phyloP scores from a whole-genome alignment of 2,888 invertebrate species.

The Eupithecia exiguata region DNA sequence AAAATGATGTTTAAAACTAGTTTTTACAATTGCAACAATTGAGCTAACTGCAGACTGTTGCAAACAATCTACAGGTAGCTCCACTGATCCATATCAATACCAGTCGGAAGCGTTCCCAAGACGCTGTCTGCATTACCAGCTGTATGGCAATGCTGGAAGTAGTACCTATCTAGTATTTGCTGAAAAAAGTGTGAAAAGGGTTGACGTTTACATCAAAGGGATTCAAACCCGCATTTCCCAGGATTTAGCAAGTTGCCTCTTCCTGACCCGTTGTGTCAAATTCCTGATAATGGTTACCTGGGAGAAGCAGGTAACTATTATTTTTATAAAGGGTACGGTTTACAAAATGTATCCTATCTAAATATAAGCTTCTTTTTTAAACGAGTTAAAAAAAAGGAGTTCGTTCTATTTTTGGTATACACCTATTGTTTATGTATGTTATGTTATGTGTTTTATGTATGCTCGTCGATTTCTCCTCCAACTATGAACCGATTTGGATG shows the following conservation, averaged over 20 bases:
- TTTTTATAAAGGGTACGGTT: not conserved
- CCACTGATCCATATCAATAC: not conserved
- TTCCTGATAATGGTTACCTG: not conserved
- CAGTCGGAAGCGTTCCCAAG: conserved; percentile 10
- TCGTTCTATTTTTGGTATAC: too few species aligned
- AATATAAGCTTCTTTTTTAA: not conserved
- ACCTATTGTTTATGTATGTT: too few species aligned
- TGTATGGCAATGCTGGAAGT: not conserved
- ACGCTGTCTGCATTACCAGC: not conserved
- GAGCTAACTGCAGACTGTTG: not conserved
- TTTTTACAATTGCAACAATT: too few species aligned
- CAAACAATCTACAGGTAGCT: not conserved
- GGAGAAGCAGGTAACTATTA: not conserved
- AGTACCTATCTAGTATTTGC: conserved; percentile 28
- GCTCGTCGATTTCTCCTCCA: too few species aligned
- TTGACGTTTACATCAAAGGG: not conserved
- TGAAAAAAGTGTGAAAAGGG: conserved; percentile 11
- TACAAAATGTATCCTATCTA: conserved; percentile 1
- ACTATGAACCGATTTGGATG: too few species aligned
- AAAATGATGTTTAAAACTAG: too few species aligned
- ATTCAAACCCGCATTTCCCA: conserved; percentile 2
- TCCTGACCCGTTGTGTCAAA: not conserved
- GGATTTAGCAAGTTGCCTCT: not conserved
- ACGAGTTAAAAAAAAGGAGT: too few species aligned
- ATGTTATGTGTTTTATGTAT: too few species aligned